phyloP scores from a whole-genome alignment of 2,888 invertebrate genomes.

The Ichneumoninae sp. region DNA sequence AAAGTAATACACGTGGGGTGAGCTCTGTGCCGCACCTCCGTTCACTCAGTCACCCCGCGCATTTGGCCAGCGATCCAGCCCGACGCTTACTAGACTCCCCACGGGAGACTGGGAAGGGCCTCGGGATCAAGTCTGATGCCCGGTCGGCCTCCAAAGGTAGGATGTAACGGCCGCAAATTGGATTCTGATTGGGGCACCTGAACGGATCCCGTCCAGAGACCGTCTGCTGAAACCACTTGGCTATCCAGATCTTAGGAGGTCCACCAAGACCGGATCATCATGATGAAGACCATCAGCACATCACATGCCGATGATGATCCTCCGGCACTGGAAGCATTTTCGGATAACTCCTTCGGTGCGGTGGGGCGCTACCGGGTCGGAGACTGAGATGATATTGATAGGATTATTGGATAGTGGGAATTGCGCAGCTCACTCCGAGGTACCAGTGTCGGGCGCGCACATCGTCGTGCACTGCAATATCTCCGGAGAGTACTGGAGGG shows the following conservation, averaged over 20 bases:
- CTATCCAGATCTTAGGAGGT: neutral
- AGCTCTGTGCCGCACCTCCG: neutral
- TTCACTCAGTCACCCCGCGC: neutral
- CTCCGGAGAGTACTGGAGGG: neutral
- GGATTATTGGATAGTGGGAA: slow-evolving; percentile 52
- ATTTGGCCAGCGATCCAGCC: no score
- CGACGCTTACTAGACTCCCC: neutral
- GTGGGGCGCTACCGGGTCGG: neutral
- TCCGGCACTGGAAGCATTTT: neutral
- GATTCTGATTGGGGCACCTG: neutral
- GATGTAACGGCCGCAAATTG: neutral
- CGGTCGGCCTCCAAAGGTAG: neutral
- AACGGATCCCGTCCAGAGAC: neutral
- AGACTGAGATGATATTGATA: slow-evolving; percentile 32
- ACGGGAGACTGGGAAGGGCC: neutral
- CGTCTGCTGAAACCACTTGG: neutral
- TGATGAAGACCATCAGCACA: neutral
- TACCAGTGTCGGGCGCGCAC: neutral
- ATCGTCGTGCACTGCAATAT: slow-evolving; percentile 20
- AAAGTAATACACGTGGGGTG: slow-evolving; percentile 15
- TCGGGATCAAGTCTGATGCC: neutral
- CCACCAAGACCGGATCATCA: neutral
- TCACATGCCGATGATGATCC: neutral
- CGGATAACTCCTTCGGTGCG: neutral
- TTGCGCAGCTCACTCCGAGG: slow-evolving; percentile 19